Evolutionary conservation across 2,888 invertebrate species (phyloP).

Genomic region (Anaspis maculata): DNA sequence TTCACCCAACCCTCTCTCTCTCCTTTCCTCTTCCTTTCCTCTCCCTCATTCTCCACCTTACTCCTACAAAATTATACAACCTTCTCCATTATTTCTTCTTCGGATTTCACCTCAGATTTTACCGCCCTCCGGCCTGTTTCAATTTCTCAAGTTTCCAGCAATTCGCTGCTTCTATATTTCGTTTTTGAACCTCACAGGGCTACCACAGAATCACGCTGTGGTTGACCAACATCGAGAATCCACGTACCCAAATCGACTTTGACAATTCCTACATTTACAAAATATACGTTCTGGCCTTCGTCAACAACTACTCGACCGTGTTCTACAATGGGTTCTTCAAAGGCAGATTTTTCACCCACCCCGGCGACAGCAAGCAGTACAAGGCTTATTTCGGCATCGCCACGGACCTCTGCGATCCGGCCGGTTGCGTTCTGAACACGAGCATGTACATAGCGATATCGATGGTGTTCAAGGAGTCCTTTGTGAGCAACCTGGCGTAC

Average conservation of each 20-base stretch:
- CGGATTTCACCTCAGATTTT: background rate
- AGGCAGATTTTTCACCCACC: slow-evolving; percentile 41
- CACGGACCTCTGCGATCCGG: slow-evolving; percentile 42
- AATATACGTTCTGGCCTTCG: slow-evolving; percentile 34
- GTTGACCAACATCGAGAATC: slow-evolving; percentile 37
- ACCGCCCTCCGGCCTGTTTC: background rate
- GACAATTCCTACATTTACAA: slow-evolving; percentile 37
- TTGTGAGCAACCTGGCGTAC: no score
- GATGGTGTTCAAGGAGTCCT: no score
- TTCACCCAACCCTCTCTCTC: no score
- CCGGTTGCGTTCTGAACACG: slow-evolving; percentile 51
- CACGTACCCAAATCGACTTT: slow-evolving; percentile 33
- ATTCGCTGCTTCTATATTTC: slow-evolving; percentile 1
- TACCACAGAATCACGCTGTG: slow-evolving; percentile 28
- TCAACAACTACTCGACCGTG: slow-evolving; percentile 35
- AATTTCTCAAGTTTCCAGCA: background rate
- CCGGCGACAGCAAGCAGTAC: slow-evolving; percentile 35
- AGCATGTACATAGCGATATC: no score
- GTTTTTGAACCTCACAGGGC: slow-evolving; percentile 31
- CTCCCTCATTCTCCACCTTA: no score
- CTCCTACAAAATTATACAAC: background rate
- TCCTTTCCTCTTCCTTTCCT: no score
- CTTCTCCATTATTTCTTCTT: background rate
- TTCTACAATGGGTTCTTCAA: slow-evolving; percentile 38
- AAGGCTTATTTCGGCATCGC: slow-evolving; percentile 22